Percentiles rank a stretch among this genome's conserved stretches.
phyloP scores from a whole-genome alignment of 2,113 vertebrate species.

The Podarcis cretensis region DNA sequence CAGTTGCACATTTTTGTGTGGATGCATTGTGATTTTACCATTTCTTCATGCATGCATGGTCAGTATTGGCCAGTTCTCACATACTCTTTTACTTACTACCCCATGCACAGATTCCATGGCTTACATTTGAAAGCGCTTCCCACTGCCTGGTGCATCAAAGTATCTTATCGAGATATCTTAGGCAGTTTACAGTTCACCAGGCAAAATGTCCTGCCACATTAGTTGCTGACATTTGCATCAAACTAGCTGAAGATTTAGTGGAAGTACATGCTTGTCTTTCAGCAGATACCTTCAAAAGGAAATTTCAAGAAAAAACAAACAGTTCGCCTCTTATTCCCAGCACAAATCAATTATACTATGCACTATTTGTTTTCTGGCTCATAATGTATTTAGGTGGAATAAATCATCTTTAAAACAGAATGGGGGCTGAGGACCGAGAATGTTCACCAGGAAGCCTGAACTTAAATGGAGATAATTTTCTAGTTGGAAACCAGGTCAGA shows the following conservation, averaged over 20 bases:
- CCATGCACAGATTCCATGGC: not conserved
- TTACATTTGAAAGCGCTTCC: not conserved
- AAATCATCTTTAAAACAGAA: not conserved
- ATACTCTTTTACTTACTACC: not conserved
- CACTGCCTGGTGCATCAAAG: not conserved
- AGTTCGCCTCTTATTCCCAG: constrained; percentile 22
- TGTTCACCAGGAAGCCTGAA: not conserved
- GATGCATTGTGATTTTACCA: too few species aligned
- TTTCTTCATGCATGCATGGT: too few species aligned
- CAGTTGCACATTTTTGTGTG: too few species aligned
- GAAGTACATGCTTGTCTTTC: not conserved
- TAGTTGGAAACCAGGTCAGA: not conserved
- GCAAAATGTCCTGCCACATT: not conserved
- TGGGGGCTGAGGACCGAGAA: not conserved
- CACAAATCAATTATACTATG: constrained; percentile 12
- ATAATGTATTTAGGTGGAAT: not conserved
- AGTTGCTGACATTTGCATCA: not conserved
- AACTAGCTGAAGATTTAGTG: not conserved
- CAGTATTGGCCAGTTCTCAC: not conserved
- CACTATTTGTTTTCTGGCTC: not conserved
- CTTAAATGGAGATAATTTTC: not conserved
- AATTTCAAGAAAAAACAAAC: not conserved
- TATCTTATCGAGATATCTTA: not conserved
- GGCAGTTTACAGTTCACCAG: not conserved
- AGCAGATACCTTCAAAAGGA: not conserved